Conservation (phyloP, 2,113 vertebrate species). For the Dromiciops gliroides region DNA sequence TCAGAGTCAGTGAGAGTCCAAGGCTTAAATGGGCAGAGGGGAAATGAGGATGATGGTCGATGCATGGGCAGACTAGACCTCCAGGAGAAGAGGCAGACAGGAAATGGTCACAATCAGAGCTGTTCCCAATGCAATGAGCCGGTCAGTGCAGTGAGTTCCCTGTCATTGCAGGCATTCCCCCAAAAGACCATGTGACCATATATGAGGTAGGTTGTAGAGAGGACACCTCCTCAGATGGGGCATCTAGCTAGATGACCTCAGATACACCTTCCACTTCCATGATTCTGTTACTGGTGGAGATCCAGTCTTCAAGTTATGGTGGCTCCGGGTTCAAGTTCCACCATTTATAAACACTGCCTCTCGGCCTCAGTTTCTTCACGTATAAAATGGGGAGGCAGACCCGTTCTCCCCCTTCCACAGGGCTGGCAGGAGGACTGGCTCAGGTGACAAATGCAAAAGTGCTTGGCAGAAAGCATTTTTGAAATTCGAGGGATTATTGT, state of each 20-base stretch:
- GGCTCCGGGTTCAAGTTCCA: neutral
- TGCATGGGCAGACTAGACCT: no score
- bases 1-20: no score
- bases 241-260: no score
- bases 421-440: no score
- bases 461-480: neutral
- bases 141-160: no score
- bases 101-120: neutral
- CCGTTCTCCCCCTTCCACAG: neutral
- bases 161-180: no score
- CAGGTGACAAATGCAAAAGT: neutral
- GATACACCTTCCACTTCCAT: no score
- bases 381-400: neutral
- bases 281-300: no score
- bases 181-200: neutral
- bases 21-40: neutral
- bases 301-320: neutral
- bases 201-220: neutral
- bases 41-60: neutral
- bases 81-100: neutral
- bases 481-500: neutral
- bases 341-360: neutral
- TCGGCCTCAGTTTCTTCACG: neutral
- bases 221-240: neutral
- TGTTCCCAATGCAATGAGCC: neutral